Base-by-base conservation (phyloP, 2,797 vertebrate species). In the Serranus cabrilla region DNA sequence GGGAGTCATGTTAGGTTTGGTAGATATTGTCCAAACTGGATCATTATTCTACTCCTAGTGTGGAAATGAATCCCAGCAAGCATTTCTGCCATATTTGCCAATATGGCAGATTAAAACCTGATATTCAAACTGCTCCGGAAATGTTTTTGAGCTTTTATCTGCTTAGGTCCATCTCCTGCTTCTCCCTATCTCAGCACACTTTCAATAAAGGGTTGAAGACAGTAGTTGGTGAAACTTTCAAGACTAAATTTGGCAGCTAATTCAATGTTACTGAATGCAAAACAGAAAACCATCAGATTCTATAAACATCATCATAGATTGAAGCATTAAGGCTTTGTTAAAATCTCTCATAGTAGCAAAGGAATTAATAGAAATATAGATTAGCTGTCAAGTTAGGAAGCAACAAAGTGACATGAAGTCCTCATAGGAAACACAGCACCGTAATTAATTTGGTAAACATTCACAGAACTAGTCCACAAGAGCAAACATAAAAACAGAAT, bases 1-100 rank as follows among this genome's bases (percentile, higher is more conserved):
- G 21, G 37, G 52, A 25, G 54, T 42, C 27, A 16, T 78, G 82
- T 74, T 61, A 34, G 57, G 54, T 76, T 71, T 66, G 73, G 10
- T 51, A 55, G 37, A 55, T n/a, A 13, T 20, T 23, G 57, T 72
- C 51, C 66, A 54, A 61, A 63, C 27, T 37, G 47, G 11, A 68
- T 66, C 51, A 50, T 76, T 75, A 71, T 55, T 42, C 20, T 23
- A 20, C 27, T 63, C 10, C 40, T 11, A 65, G 43, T 2, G 18
- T 37, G 69, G 8, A 37, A 27, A 47, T 37, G 1, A 63, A 37
- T 71, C 56, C 51, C 21, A 57, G 21, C 25, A 37, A 20, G 25
- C 34, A 27, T 45, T 56, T 73, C 18, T 60, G 55, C 13, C 5
- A 46, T 54, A 34, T 34, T 1, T 34, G 34, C 34, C 34, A 34